These are phyloP conservation scores for Poeciliopsis paucimaculata DNA, from an alignment of 2,797 vertebrate species.

Conservation along the genomic window DNA sequence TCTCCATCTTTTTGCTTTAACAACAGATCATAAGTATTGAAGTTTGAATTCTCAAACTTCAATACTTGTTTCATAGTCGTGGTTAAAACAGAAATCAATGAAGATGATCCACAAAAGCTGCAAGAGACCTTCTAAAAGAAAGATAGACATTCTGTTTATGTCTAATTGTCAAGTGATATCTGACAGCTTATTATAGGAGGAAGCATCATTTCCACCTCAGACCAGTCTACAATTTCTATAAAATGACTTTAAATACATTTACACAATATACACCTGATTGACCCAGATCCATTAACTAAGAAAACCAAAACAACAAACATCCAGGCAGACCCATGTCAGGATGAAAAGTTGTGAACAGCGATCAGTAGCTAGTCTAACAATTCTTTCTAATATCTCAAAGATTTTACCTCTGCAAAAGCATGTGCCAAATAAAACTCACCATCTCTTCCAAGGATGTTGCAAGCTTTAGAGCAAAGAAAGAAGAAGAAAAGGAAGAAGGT, in stretches of 20 bases:
- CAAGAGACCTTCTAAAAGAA: neutral
- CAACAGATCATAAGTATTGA: too few relatives aligned
- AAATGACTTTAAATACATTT: neutral
- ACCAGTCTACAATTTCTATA: neutral
- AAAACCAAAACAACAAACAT: neutral
- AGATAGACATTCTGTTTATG: neutral
- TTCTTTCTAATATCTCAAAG: neutral
- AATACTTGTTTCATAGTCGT: too few relatives aligned
- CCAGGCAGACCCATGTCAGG: neutral
- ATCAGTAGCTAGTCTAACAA: neutral
- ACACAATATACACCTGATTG: neutral
- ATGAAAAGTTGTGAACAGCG: neutral
- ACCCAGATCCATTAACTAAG: neutral
- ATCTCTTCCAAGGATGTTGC: constrained; percentile 88
- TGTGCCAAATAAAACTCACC: constrained; percentile 84
- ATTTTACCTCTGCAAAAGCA: neutral
- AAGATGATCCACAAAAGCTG: neutral
- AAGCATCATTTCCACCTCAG: neutral
- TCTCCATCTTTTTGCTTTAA: too few relatives aligned
- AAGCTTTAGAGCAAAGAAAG: constrained; percentile 85
- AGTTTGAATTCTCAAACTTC: too few relatives aligned
- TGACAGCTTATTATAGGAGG: neutral
- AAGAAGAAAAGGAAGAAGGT: constrained; percentile 48
- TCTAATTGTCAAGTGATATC: neutral
- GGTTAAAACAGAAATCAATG: neutral